Base-by-base conservation (phyloP, 2,888 invertebrate species). In the Vannuccia rotundouncinata region DNA sequence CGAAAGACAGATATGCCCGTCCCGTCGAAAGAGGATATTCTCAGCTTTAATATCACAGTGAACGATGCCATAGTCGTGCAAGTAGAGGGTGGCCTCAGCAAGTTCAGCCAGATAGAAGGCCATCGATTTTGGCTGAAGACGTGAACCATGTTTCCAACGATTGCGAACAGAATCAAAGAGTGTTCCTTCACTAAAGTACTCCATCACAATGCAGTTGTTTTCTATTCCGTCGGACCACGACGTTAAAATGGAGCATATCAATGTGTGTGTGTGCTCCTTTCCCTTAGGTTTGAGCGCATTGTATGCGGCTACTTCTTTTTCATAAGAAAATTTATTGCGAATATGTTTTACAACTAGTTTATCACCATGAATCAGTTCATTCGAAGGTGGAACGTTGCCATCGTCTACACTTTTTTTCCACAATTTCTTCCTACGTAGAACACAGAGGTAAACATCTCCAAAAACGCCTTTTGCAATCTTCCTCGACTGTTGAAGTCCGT, bases 31-130 rank as follows among this genome's bases (percentile, higher is more conserved):
- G 25, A 66, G 66, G 25, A 66, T 66, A 27, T 66, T 66, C 10
- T 66, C 66, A 2, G 66, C 10, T 22, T 66, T 66, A 66, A 66
- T 66, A 22, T 66, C 66, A 66, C 66, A 66, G 25, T 66, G 66
- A 66, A 66, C 2, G 66, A 66, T 66, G 13, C 66, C 66, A 2
- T 22, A 27, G 25, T 66, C 66, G 22, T 66, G 66, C 2, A 66
- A 27, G 22, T 66, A 66, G 10, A 66, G 66, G 22, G 66, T 66
- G 25, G 66, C 66, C 25, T 66, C 66, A 22, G 66, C 25, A 27
- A 66, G 66, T 22, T 66, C 66, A 27, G 66, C 5, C 17, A 66
- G 22, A 22, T 66, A 66, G 25, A 66, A 66, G 25, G 66, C 5
- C 25, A 66, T 66, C 2, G 66, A 13, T 66, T 5, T 66, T 22